Evolutionary conservation across 2,888 invertebrate genomes (phyloP), one percentile per base, ranked within the genome.

Genomic region (Philonicus albiceps): DNA sequence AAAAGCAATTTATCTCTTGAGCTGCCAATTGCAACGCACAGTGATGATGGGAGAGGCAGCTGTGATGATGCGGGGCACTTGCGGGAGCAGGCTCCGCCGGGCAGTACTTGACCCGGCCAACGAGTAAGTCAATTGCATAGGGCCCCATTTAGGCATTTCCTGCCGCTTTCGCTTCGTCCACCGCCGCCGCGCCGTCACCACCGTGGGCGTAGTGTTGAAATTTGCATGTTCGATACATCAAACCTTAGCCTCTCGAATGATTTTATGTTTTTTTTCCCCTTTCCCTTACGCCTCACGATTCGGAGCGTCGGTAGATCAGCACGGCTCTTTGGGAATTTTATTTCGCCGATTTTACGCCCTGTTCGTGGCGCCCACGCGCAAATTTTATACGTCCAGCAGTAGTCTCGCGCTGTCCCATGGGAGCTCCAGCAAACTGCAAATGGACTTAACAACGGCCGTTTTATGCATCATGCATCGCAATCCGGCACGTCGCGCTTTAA

Each of bases 181-280:
- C 11, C 2, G 19, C 22, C 64, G 19, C 64, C 27, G 1, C 64
- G 49, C 16, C 64, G 64, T 64, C 64, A 64, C 27, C 64, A 64
- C 64, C 40, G 84, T 84, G 84, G 84, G 84, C 73, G 84, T 72
- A 84, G 84, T 84, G 84, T 84, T 73, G 84, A 84, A 84, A 84
- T 84, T 73, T 84, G 84, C 84, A 84, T 84, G 84, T 73, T 84
- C 84, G 84, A 84, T 84, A 73, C 84, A 73, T 84, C 84, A 72
- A 34, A 84, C 40, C 27, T 31, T 30, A 43, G 84, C 27, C 22
- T 49, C 49, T 40, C 72, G 19, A 84, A 30, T 43, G 49, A 43
- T 84, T 73, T 73, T 84, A 34, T 72, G 72, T 22, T 73, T 73
- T 84, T n/a, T 84, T 37, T 22, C 11, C 30, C 30, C 13, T 81